phyloP scores from a whole-genome alignment of 1,140 invertebrate species.

The Brachionus angularis region DNA sequence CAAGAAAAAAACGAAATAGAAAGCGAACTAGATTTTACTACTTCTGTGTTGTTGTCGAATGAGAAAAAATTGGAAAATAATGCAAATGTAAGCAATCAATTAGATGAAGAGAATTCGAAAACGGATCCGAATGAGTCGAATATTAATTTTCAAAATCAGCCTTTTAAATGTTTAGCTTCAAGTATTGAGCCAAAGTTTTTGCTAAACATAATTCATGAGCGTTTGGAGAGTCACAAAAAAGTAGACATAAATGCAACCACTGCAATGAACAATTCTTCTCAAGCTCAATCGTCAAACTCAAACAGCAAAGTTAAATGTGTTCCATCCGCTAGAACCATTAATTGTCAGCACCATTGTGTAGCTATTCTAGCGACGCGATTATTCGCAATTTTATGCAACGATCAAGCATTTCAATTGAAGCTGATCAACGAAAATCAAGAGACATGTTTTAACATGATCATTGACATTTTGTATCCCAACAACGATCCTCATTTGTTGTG shows the following conservation, averaged over 20 bases:
- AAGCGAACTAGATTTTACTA: too few relatives aligned
- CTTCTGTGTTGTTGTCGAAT: too few relatives aligned
- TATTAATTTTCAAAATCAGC: slow-evolving; percentile 22
- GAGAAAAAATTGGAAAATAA: too few relatives aligned
- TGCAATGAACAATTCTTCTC: background rate
- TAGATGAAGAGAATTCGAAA: too few relatives aligned
- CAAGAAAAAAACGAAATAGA: too few relatives aligned
- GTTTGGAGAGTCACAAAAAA: slow-evolving; percentile 32
- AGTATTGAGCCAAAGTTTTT: slow-evolving; percentile 15
- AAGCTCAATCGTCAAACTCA: background rate
- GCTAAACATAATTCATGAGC: slow-evolving; percentile 18
- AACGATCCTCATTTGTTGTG: slow-evolving; percentile 69
- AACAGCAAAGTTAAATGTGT: slow-evolving; percentile 62
- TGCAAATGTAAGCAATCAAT: too few relatives aligned
- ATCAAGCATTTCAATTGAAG: slow-evolving; percentile 60
- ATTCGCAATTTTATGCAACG: slow-evolving; percentile 65
- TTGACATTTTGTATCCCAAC: slow-evolving; percentile 65
- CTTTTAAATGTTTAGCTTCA: slow-evolving; percentile 11
- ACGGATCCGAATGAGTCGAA: background rate
- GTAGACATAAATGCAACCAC: slow-evolving; percentile 24
- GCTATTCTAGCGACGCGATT: slow-evolving; percentile 66
- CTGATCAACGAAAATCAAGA: slow-evolving; percentile 61
- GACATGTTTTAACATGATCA: slow-evolving; percentile 59
- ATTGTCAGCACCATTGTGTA: slow-evolving; percentile 67
- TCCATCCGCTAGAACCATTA: slow-evolving; percentile 63